Conservation (phyloP, 2,113 vertebrate genomes). For the Cnemophilus loriae region DNA sequence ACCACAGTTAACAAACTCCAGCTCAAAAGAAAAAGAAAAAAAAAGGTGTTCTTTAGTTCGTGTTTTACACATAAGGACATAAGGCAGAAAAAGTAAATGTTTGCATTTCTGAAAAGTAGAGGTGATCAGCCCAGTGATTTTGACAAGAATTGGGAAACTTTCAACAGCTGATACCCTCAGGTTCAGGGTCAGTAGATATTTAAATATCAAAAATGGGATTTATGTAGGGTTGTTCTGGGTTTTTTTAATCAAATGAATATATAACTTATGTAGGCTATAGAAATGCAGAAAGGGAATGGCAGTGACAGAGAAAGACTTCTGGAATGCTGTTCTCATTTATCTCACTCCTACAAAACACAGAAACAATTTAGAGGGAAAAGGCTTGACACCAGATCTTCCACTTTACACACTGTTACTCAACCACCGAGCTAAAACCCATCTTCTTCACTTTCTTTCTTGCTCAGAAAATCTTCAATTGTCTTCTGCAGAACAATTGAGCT, state of each 20-base stretch:
- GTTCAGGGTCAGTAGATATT: not conserved
- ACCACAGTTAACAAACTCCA: not conserved
- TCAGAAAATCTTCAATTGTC: not conserved
- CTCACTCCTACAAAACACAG: not conserved
- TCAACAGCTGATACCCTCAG: not conserved
- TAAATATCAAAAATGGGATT: not conserved
- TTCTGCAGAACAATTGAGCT: not conserved
- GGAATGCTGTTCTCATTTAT: not conserved
- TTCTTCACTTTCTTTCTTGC: not conserved
- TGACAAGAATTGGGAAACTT: not conserved
- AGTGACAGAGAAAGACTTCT: not conserved
- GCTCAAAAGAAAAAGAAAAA: not conserved
- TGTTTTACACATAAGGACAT: rapidly evolving
- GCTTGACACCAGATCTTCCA: not conserved
- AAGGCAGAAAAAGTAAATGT: not conserved
- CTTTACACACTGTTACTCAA: not conserved
- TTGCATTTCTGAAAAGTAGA: not conserved
- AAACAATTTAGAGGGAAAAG: not conserved
- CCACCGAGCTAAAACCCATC: not conserved
- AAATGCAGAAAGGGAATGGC: not conserved
- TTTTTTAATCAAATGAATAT: not conserved
- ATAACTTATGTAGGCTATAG: not conserved
- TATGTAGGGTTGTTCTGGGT: not conserved
- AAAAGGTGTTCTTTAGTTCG: not conserved
- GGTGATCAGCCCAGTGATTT: not conserved